These are phyloP conservation scores for Apostichopus parvimensis DNA, from an alignment of 35 echinoderm and acorn worm species.

Conservation along the genomic window DNA sequence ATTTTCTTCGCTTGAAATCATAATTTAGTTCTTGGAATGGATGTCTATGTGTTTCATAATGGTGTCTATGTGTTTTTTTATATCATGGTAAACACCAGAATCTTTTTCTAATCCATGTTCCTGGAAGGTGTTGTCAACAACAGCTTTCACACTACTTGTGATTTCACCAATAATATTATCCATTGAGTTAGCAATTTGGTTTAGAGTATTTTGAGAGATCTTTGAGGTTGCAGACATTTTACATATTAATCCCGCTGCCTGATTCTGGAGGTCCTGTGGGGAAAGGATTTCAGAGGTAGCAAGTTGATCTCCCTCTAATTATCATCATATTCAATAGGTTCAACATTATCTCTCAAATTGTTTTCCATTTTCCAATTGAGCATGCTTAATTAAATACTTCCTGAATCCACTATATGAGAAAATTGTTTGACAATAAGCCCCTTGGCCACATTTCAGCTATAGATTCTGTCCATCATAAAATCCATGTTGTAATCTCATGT, in stretches of 20 bases:
- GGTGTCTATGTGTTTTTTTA: slow-evolving; percentile 6
- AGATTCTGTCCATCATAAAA: not conserved
- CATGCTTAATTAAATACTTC: too few species aligned
- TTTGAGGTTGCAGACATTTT: too few species aligned
- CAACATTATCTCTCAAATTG: slow-evolving; percentile 13
- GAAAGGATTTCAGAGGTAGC: too few species aligned
- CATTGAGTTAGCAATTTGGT: too few species aligned
- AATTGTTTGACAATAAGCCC: slow-evolving; percentile 36
- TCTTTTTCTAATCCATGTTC: slow-evolving; percentile 25
- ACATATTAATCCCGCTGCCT: too few species aligned
- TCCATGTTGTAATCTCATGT: slow-evolving; percentile 28
- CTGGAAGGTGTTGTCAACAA: slow-evolving; percentile 19
- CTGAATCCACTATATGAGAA: slow-evolving; percentile 14
- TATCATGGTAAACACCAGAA: slow-evolving; percentile 2
- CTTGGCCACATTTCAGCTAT: not conserved
- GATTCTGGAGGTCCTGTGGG: slow-evolving; percentile 45
- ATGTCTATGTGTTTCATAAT: too few species aligned
- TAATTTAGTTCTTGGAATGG: slow-evolving; percentile 9
- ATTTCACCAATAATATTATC: too few species aligned
- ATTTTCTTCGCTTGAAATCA: slow-evolving; percentile 45
- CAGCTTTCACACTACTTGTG: not conserved
- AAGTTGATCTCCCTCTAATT: too few species aligned
- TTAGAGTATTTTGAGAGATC: too few species aligned
- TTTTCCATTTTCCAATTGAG: not conserved
- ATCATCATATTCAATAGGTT: too few species aligned